phyloP scores from a whole-genome alignment of 1,140 invertebrate species.

The Solenopsis invicta region DNA sequence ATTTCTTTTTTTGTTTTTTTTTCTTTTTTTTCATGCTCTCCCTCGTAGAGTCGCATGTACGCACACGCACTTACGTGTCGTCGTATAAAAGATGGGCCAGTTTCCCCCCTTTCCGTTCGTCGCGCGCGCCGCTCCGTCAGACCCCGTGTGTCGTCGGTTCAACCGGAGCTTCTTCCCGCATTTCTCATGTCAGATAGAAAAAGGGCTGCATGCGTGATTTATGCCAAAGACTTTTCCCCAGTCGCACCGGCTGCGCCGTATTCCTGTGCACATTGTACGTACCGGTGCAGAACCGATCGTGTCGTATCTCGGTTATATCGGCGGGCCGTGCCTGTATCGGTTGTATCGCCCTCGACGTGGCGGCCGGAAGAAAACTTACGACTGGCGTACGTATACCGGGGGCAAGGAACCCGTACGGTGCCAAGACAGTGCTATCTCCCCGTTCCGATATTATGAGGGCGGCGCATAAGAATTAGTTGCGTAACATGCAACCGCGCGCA shows the following conservation, averaged over 20 bases:
- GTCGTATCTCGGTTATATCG: slow-evolving; percentile 72
- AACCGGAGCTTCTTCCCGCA: slow-evolving; percentile 62
- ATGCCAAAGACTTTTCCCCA: slow-evolving; percentile 58
- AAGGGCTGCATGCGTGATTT: slow-evolving; percentile 73
- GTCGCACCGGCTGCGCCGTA: slow-evolving; percentile 36
- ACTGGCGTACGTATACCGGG: slow-evolving; percentile 51
- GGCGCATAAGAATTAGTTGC: slow-evolving; percentile 47
- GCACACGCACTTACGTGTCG: slow-evolving; percentile 62
- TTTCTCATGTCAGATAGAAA: slow-evolving; percentile 74
- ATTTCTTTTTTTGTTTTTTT: too few relatives aligned
- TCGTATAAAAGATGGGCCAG: slow-evolving; percentile 77
- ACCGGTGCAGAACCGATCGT: slow-evolving; percentile 72
- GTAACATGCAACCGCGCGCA: slow-evolving; percentile 5
- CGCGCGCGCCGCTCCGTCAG: neutral
- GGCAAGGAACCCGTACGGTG: slow-evolving; percentile 67
- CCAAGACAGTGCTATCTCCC: slow-evolving; percentile 32
- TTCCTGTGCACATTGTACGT: slow-evolving; percentile 47
- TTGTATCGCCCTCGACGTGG: slow-evolving; percentile 40
- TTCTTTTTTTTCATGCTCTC: slow-evolving; percentile 1
- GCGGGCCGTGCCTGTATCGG: slow-evolving; percentile 45
- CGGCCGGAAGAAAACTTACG: slow-evolving; percentile 62
- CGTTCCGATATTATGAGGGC: slow-evolving; percentile 20
- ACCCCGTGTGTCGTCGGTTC: slow-evolving; percentile 19
- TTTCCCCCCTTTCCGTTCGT: slow-evolving; percentile 44
- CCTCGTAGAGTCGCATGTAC: slow-evolving; percentile 40